Percentiles rank a stretch among this genome's conserved stretches.
Evolutionary conservation across 2,797 vertebrate species (phyloP).

Genomic region (Carcharodon carcharias): DNA sequence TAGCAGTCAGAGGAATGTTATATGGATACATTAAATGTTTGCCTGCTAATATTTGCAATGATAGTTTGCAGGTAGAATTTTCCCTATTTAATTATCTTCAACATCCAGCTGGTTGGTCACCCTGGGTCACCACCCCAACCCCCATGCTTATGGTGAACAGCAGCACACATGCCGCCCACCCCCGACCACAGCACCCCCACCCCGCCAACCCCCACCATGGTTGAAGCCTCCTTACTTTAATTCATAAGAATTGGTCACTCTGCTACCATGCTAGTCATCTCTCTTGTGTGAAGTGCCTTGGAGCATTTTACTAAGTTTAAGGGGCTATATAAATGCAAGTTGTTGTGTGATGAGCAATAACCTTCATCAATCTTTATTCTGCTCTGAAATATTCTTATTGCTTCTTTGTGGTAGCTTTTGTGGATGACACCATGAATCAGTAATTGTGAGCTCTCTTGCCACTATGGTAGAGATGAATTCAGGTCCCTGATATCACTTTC

Average conservation of each 20-base stretch:
- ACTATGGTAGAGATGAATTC: not conserved
- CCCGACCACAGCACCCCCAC: too few relatives aligned
- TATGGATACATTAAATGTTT: too few relatives aligned
- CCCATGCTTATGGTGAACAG: too few relatives aligned
- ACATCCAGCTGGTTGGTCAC: too few relatives aligned
- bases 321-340: not conserved
- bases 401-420: not conserved
- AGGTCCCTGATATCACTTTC: not conserved
- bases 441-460: not conserved
- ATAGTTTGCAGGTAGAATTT: too few relatives aligned
- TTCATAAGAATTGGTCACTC: too few relatives aligned
- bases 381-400: not conserved
- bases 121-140: too few relatives aligned
- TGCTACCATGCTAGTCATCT: not conserved
- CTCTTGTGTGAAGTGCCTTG: not conserved
- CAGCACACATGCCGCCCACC: too few relatives aligned
- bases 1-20: too few relatives aligned
- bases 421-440: not conserved
- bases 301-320: not conserved
- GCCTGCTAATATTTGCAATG: too few relatives aligned
- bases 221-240: not conserved
- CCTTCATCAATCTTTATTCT: not conserved
- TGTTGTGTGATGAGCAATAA: not conserved
- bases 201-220: too few relatives aligned
- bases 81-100: too few relatives aligned